A percentile compares a stretch with the other conserved stretches of the same genome.
phyloP scores from a whole-genome alignment of 1,140 invertebrate species.

The Triops longicaudatus region DNA sequence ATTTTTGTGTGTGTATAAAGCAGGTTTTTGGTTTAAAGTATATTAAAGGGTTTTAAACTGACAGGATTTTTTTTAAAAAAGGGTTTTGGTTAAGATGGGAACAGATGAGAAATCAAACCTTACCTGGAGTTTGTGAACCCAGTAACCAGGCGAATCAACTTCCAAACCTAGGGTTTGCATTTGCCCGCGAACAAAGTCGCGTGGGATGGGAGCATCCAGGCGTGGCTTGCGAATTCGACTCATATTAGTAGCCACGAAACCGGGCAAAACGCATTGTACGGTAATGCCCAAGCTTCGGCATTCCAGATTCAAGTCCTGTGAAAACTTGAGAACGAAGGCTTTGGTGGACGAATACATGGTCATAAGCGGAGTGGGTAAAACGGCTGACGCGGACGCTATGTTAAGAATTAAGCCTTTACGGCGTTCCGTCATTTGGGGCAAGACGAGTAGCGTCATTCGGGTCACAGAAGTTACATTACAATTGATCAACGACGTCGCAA shows the following conservation, averaged over 20 bases:
- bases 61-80: background rate
- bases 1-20: no score
- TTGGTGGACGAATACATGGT: slow-evolving; percentile 62
- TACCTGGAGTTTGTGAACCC: slow-evolving; percentile 30
- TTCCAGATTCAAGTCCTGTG: slow-evolving; percentile 68
- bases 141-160: slow-evolving; percentile 65
- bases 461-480: slow-evolving; percentile 66
- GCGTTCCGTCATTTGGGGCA: slow-evolving; percentile 80
- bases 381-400: slow-evolving; percentile 72
- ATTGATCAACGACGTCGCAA: slow-evolving; percentile 46
- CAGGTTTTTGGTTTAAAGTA: no score
- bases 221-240: slow-evolving; percentile 71
- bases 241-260: slow-evolving; percentile 89
- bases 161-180: slow-evolving; percentile 67
- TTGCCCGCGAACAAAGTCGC: slow-evolving; percentile 64
- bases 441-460: slow-evolving; percentile 70
- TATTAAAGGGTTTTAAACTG: background rate
- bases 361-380: slow-evolving; percentile 71
- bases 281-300: slow-evolving; percentile 67
- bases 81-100: background rate
- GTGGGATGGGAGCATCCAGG: slow-evolving; percentile 67
- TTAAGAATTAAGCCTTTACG: slow-evolving; percentile 84
- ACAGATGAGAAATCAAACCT: background rate
- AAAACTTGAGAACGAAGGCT: slow-evolving; percentile 79
- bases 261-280: slow-evolving; percentile 75